Evolutionary conservation across 1,140 invertebrate species (phyloP), one percentile per base, ranked within the genome.

Genomic region (Apis laboriosa): DNA sequence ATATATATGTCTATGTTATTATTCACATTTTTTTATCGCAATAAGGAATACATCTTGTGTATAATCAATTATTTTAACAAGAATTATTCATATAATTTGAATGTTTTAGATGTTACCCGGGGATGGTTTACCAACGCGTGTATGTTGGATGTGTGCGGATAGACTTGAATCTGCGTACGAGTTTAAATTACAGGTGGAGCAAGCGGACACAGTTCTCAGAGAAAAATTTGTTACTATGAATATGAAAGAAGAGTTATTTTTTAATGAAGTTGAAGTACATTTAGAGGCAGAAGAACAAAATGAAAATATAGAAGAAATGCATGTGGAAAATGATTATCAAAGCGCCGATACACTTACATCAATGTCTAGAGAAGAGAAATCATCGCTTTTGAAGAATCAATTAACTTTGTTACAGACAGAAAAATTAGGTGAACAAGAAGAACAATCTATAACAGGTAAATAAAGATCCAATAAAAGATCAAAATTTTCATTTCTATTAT

Each of bases 121-220:
- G 24, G 96, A 96, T 92, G 96, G 96, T n/a, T 92, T 96, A 86
- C 95, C 96, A 60, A 93, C 95, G 82, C 93, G 95, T 72, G 95
- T 96, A 13, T 96, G 96, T 77, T 94, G 93, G 64, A 89, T 94
- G 49, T 96, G 96, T 86, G 95, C 95, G 5, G 94, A 95, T 72
- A 95, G 96, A 86, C 91, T 96, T n/a, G 95, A 95, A 84, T 94
- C 94, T 43, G 94, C 95, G 53, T 96, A 96, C 88, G 94, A 95
- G 78, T 96, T 96, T 86, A 96, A 96, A 88, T 87, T 95, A 70
- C 95, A 95, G 91, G 96, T 96, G 85, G 96, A 96, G 91, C 94
- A 95, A 87, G 95, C 95, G 21, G 95, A 96, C 89, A 93, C 84
- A 67, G 88, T 95, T 21, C 87, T 96, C 9, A 91, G 94, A 84